Percentiles rank a stretch among this genome's conserved stretches.
Conservation (phyloP, 1,140 invertebrate genomes). For the Drosophila equinoxialis region DNA sequence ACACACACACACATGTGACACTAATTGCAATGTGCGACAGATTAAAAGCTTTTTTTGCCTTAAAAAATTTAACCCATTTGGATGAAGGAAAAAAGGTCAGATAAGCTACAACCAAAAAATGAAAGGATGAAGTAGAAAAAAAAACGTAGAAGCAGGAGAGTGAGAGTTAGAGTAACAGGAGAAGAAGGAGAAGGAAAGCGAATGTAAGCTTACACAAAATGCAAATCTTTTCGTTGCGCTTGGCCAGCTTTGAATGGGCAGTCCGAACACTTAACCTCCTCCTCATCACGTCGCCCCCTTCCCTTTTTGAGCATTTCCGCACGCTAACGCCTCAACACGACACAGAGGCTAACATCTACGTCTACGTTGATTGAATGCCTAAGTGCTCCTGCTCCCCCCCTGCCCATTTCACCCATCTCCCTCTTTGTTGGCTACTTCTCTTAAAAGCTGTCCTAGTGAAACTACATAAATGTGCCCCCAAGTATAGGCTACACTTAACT, state of each 20-base stretch:
- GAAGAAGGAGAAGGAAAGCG: constrained; percentile 43
- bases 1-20: constrained; percentile 41
- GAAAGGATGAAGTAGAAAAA: neutral
- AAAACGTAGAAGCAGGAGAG: neutral
- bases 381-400: constrained; percentile 54
- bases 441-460: constrained; percentile 51
- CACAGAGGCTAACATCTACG: constrained; percentile 46
- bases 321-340: constrained; percentile 69
- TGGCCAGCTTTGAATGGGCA: constrained; percentile 54
- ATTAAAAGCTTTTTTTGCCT: constrained; percentile 59
- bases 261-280: constrained; percentile 38
- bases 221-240: constrained; percentile 72
- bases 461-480: constrained; percentile 66
- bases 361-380: constrained; percentile 72
- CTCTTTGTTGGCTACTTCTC: constrained; percentile 26
- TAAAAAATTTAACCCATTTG: constrained; percentile 31
- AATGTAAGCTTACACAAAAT: constrained; percentile 54
- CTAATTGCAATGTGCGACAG: constrained; percentile 69
- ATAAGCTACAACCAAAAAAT: constrained; percentile 15
- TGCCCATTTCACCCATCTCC: neutral
- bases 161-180: neutral
- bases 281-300: neutral
- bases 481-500: constrained; percentile 59
- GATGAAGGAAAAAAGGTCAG: constrained; percentile 11
- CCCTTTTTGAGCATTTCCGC: constrained; percentile 32